Percentiles rank a stretch among this genome's conserved stretches.
phyloP scores from a whole-genome alignment of 2,797 vertebrate genomes.

The Eleutherodactylus coqui region DNA sequence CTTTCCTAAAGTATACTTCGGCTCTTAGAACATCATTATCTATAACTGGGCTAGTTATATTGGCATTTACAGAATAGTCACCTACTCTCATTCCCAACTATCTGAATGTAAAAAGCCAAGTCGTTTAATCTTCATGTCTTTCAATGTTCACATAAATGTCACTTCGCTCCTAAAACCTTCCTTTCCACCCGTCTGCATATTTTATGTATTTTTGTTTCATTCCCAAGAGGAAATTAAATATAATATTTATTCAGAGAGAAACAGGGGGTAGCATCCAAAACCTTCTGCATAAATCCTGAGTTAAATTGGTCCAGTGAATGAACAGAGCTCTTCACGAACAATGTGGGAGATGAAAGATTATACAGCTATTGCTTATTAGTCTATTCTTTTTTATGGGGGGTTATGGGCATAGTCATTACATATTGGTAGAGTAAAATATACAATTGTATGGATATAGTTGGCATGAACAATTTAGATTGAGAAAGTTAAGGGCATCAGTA shows the following conservation, averaged over 20 bases:
- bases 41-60: slow-evolving; percentile 46
- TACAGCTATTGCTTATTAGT: slow-evolving; percentile 29
- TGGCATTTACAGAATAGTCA: slow-evolving; percentile 40
- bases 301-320: slow-evolving; percentile 28
- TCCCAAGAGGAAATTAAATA: slow-evolving; percentile 33
- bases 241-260: slow-evolving; percentile 48
- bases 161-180: slow-evolving; percentile 12
- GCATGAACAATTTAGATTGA: not conserved
- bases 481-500: not conserved
- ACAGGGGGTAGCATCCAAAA: not conserved
- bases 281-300: not conserved
- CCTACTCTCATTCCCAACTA: slow-evolving; percentile 31
- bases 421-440: not conserved
- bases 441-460: not conserved
- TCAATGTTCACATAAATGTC: slow-evolving; percentile 34
- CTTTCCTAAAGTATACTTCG: slow-evolving; percentile 40
- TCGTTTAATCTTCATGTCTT: slow-evolving; percentile 22
- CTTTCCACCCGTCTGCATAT: slow-evolving; percentile 28
- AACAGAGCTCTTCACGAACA: slow-evolving; percentile 39
- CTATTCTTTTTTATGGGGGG: slow-evolving; percentile 1
- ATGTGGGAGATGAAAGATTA: slow-evolving; percentile 21
- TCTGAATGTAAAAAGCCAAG: slow-evolving; percentile 28
- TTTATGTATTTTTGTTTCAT: slow-evolving; percentile 18
- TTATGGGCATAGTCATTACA: slow-evolving; percentile 35
- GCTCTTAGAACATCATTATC: slow-evolving; percentile 54